Conservation (phyloP, 2,113 vertebrate genomes). For the Ailuropoda melanoleuca region DNA sequence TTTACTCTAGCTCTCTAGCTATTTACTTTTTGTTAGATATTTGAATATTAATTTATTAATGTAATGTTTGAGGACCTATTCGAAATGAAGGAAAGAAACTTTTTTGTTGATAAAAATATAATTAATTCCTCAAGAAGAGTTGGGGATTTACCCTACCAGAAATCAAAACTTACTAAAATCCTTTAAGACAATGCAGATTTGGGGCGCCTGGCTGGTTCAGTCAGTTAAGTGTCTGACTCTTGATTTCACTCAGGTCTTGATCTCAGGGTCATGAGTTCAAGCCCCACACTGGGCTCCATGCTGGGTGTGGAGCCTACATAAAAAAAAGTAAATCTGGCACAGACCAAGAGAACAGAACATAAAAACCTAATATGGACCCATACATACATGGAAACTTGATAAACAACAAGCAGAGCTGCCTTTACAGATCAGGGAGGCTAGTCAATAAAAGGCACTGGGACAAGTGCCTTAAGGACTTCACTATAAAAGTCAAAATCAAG, state of each 20-base stretch:
- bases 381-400: not conserved
- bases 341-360: not conserved
- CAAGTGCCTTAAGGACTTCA: not conserved
- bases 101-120: slow-evolving; percentile 23
- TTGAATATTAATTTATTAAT: slow-evolving; percentile 42
- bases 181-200: slow-evolving; percentile 21
- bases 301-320: not conserved
- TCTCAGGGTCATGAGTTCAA: not conserved
- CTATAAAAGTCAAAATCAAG: slow-evolving; percentile 22
- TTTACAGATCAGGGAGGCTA: not conserved
- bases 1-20: not conserved
- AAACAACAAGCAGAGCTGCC: not conserved
- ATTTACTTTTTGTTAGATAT: not conserved
- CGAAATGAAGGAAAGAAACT: slow-evolving; percentile 32
- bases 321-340: not conserved
- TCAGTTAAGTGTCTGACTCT: not conserved
- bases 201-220: not conserved
- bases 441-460: not conserved
- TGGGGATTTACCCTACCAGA: not conserved
- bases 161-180: slow-evolving; percentile 21
- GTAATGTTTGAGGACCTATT: not conserved
- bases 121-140: slow-evolving; percentile 13
- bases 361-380: not conserved
- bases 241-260: not conserved
- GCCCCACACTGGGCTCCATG: not conserved